A percentile compares a stretch with the other conserved stretches of the same genome.
phyloP scores from a whole-genome alignment of 2,113 vertebrate genomes.

The Leuciscus idus region DNA sequence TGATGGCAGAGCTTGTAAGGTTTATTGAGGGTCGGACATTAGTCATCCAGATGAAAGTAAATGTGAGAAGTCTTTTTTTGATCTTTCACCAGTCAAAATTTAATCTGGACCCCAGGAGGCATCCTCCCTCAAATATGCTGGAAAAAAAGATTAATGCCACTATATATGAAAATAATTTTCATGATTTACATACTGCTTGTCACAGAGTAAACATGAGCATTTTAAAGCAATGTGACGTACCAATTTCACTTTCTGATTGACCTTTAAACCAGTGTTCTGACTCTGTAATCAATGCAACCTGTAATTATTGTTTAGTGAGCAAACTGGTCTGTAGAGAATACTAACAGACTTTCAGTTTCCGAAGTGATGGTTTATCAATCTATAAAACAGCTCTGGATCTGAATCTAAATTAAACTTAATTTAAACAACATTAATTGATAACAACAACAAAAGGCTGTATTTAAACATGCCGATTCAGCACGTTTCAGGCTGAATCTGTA shows the following conservation, averaged over 20 bases:
- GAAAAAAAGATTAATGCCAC: slow-evolving; percentile 21
- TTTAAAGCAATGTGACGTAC: background rate
- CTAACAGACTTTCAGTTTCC: background rate
- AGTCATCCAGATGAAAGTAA: slow-evolving; percentile 63
- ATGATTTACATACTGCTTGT: slow-evolving; percentile 12
- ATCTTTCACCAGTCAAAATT: slow-evolving; percentile 63
- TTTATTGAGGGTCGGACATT: slow-evolving; percentile 41
- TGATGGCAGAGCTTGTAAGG: slow-evolving; percentile 30
- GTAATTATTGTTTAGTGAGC: background rate
- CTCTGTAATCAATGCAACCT: background rate
- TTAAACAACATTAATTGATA: background rate
- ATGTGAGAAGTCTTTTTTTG: slow-evolving; percentile 53
- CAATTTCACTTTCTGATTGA: background rate
- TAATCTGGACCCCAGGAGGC: slow-evolving; percentile 60
- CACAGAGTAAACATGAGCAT: background rate
- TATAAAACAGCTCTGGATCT: background rate
- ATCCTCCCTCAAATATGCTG: slow-evolving; percentile 4
- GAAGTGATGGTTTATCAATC: slow-evolving; percentile 1
- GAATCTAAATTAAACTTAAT: background rate
- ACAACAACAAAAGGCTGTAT: background rate
- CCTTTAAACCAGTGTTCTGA: background rate
- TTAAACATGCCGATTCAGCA: background rate
- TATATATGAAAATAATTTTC: background rate
- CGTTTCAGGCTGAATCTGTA: background rate
- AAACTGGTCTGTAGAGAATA: background rate